Percentiles rank a stretch among this genome's conserved stretches.
Conservation (phyloP, 2,113 vertebrate species). For the Pollimyrus isidori region DNA sequence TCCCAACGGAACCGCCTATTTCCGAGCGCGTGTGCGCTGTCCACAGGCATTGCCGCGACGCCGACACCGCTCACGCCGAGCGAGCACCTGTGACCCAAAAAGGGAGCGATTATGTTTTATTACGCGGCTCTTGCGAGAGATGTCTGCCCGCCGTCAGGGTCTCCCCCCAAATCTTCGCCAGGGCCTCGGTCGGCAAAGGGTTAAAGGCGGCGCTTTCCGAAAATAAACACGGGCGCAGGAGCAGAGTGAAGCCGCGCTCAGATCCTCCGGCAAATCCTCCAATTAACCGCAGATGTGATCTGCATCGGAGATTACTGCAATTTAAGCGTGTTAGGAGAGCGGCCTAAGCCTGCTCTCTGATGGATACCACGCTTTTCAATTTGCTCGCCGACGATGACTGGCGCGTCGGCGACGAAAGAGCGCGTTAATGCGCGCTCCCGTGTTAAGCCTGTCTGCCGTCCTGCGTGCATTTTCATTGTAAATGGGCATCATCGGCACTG, state of each 20-base stretch:
- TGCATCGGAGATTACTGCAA: conserved; percentile 60
- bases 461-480: neutral
- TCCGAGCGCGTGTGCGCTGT: neutral
- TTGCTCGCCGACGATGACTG: conserved; percentile 42
- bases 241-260: conserved; percentile 45
- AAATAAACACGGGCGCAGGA: conserved; percentile 53
- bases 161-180: neutral
- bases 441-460: neutral
- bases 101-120: conserved; percentile 1
- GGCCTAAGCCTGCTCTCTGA: conserved; percentile 56
- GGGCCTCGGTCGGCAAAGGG: conserved; percentile 31
- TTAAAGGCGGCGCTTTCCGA: conserved; percentile 49
- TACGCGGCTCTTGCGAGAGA: neutral
- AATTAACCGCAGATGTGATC: conserved; percentile 68
- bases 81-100: neutral
- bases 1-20: neutral
- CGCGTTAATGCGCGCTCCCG: conserved; percentile 13
- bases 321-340: conserved; percentile 53
- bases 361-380: conserved; percentile 47
- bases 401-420: conserved; percentile 31
- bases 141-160: neutral
- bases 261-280: conserved; percentile 65
- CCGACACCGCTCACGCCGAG: neutral
- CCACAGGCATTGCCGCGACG: neutral
- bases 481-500: neutral